Evolutionary conservation across 2,113 vertebrate genomes (phyloP), one percentile per base, ranked within the genome.

Genomic region (Xiphophorus maculatus): DNA sequence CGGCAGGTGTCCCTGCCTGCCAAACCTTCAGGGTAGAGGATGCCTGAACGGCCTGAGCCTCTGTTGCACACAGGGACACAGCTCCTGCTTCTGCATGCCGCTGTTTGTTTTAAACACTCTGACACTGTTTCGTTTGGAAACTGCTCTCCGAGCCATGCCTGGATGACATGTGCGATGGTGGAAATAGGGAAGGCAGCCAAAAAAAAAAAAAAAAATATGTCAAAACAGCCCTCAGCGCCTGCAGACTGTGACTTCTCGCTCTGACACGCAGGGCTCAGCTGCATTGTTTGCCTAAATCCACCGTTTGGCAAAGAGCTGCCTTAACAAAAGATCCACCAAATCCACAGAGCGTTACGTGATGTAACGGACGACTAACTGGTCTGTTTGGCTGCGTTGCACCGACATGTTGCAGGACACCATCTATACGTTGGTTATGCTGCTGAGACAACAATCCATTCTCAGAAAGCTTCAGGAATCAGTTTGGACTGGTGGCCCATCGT

Each of bases 231-330:
- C 63, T 48, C 65, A 58, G 54, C 22, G 1, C 27, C 80, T 60
- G 25, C 66, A 68, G 60, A 84, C 29, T 63, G 60, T 63, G 66
- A 77, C 44, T 44, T 77, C 64, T 73, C 76, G 63, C 51, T 71
- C 17, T 42, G 63, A 66, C 61, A 73, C 14, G 84, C 64, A 71
- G 60, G 63, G 66, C 83, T 86, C 81, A 79, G 58, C 71, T 48
- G 68, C 12, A 73, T 65, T 79, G 37, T 81, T 86, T 69, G 0
- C 54, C 11, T 22, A 48, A 61, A 48, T 77, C 73, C 22, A 14
- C 0, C 0, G 33, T 44, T 42, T 58, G 15, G 35, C 30, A 6
- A 8, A 60, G 69, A 84, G 42, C 69, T 58, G 65, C 68, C 74
- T 28, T 25, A 40, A 66, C 66, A 48, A 67, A 37, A 12, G 28